These are phyloP conservation scores for Callosobruchus maculatus DNA, from an alignment of 2,888 invertebrate genomes.

Conservation along the genomic window DNA sequence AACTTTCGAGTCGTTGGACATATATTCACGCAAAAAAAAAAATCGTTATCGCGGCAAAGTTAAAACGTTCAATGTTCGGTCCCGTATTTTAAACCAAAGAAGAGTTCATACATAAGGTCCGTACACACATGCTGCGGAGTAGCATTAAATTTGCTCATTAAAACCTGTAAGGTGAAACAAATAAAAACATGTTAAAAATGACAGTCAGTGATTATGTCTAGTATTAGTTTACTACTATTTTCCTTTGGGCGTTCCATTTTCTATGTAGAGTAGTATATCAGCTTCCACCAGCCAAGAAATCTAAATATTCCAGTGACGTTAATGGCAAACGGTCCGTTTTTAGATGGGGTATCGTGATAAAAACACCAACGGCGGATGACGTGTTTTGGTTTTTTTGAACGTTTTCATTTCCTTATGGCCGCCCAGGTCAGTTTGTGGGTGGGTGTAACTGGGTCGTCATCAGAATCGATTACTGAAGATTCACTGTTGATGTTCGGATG, in stretches of 20 bases:
- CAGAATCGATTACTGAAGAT: not conserved
- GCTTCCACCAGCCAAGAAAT: not conserved
- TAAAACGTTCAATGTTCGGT: too few relatives aligned
- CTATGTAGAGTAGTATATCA: not conserved
- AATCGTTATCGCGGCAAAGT: too few relatives aligned
- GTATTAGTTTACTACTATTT: too few relatives aligned
- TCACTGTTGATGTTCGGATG: not conserved
- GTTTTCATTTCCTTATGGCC: not conserved
- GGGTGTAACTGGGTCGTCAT: not conserved
- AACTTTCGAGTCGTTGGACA: too few relatives aligned
- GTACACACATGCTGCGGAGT: too few relatives aligned
- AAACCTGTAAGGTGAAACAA: too few relatives aligned
- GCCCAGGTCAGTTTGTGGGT: not conserved
- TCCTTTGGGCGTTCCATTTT: not conserved
- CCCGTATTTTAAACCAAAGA: too few relatives aligned
- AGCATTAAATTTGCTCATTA: too few relatives aligned
- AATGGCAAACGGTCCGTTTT: not conserved
- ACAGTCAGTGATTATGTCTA: too few relatives aligned
- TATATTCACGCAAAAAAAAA: too few relatives aligned
- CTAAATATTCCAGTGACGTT: not conserved
- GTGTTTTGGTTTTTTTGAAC: not conserved
- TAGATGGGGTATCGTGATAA: not conserved
- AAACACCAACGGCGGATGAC: not conserved
- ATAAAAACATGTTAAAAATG: too few relatives aligned
- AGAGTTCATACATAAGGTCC: too few relatives aligned